These are phyloP conservation scores for Acropora tenuis DNA, from an alignment of 64 coral and sea anemone genomes.

Conservation along the genomic window DNA sequence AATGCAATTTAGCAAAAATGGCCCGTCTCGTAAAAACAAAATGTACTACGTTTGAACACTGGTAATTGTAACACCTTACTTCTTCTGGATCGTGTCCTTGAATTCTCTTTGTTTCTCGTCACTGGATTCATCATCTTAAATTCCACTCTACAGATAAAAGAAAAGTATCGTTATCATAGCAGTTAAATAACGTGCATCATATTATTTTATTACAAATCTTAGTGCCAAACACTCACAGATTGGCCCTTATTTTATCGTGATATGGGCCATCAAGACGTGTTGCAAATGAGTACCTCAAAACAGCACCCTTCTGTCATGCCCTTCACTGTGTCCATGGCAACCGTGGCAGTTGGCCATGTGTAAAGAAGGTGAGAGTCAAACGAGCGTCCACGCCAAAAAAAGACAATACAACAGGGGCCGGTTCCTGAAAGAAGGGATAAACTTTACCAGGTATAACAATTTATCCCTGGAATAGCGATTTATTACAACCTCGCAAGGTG, in stretches of 20 bases:
- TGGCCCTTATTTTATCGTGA: no score
- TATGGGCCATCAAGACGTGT: not conserved
- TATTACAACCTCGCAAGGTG: no score
- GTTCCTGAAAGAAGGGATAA: no score
- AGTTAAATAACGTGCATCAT: no score
- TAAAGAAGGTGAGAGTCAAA: slow-evolving; percentile 88
- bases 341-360: slow-evolving; percentile 85
- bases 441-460: no score
- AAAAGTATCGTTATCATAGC: no score
- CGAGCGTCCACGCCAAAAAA: slow-evolving; percentile 86
- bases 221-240: no score
- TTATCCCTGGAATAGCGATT: no score
- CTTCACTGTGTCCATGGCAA: slow-evolving; percentile 80
- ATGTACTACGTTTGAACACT: no score
- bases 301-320: slow-evolving; percentile 50
- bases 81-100: slow-evolving; percentile 19
- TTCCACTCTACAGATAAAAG: not conserved
- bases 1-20: no score
- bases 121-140: not conserved
- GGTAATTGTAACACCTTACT: not conserved
- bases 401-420: not conserved
- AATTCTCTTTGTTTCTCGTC: slow-evolving; percentile 16
- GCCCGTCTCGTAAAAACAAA: no score
- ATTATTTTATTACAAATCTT: no score
- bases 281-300: slow-evolving; percentile 41